phyloP scores from a whole-genome alignment of 2,113 vertebrate genomes.

The Poeciliopsis occidentalis region DNA sequence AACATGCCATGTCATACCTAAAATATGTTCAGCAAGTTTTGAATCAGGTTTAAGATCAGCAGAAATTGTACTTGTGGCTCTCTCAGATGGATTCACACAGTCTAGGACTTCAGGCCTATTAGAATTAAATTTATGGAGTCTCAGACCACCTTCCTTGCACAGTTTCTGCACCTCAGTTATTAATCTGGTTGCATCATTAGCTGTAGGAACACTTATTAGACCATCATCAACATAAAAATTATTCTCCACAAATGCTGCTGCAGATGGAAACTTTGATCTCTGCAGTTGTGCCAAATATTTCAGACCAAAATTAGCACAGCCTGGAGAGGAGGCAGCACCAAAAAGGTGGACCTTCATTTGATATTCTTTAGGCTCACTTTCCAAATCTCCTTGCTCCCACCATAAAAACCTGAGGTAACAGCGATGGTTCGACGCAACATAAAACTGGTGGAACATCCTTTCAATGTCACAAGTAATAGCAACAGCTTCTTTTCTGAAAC shows the following conservation, averaged over 20 bases:
- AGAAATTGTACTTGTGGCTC: not conserved
- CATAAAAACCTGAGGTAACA: not conserved
- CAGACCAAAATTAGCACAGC: not conserved
- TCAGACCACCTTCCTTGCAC: not conserved
- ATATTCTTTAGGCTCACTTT: not conserved
- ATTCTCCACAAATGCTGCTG: not conserved
- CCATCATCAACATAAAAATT: not conserved
- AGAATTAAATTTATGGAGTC: constrained; percentile 4
- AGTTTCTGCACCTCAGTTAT: not conserved
- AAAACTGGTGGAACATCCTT: not conserved
- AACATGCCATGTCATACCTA: too few relatives aligned
- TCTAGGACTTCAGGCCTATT: not conserved
- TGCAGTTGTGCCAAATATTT: not conserved
- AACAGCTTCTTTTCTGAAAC: not conserved
- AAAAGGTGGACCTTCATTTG: not conserved
- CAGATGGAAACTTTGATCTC: not conserved
- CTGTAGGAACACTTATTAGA: too few relatives aligned
- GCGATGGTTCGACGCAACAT: not conserved
- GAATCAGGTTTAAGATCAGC: not conserved
- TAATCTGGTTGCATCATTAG: too few relatives aligned
- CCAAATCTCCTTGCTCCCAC: not conserved
- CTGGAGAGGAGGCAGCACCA: constrained; percentile 9
- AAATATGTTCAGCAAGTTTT: not conserved
- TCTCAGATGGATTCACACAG: not conserved
- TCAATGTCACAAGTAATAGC: not conserved